Evolutionary conservation across 2,888 invertebrate species (phyloP), one percentile per base, ranked within the genome.

Genomic region (Schrankia costaestrigalis): DNA sequence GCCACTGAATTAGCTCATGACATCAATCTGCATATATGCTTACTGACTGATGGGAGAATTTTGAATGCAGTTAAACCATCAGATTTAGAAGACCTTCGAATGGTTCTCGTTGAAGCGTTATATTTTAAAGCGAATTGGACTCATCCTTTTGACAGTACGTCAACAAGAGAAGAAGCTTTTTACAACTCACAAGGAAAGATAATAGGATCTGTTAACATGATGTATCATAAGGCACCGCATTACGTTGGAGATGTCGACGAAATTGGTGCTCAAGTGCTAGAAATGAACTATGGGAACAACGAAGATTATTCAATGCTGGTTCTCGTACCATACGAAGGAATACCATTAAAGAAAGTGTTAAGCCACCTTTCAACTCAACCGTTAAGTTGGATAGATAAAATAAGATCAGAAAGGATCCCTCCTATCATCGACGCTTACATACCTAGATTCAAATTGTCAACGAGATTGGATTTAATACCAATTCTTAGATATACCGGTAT

Each of bases 81-180:
- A 13, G 57, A 70, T 11, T 56, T 87, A 21, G 70, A 84, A 26
- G 69, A 84, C 33, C 50, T 86, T 11, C 63, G 88, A 31, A 79
- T 94, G 67, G 87, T 94, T 17, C 66, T 94, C 51, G 84, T 92
- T 0, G 93, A 93, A 33, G 91, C 92, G 1, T 73, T 94, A 9
- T 93, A 89, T 63, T 94, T 94, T 63, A 93, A 93, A 78, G 94
- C 93, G 0, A 88, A 89, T 42, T 94, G 94, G 94, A 90, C 90
- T 32, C 69, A 81, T 21, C 92, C 92, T 0, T 93, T 93, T 46
- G 91, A 93, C 47, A 57, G 66, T 0, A 79, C 89, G 0, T 77
- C 83, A 7, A 93, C 93, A 0, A 84, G 67, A 22, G 56, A 64
- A 7, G 90, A 90, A 52, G 57, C 80, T 0, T 93, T 93, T 58